Evolutionary conservation across 1,140 invertebrate species (phyloP), one percentile per base, ranked within the genome.

Genomic region (Drosophila sulfurigaster): DNA sequence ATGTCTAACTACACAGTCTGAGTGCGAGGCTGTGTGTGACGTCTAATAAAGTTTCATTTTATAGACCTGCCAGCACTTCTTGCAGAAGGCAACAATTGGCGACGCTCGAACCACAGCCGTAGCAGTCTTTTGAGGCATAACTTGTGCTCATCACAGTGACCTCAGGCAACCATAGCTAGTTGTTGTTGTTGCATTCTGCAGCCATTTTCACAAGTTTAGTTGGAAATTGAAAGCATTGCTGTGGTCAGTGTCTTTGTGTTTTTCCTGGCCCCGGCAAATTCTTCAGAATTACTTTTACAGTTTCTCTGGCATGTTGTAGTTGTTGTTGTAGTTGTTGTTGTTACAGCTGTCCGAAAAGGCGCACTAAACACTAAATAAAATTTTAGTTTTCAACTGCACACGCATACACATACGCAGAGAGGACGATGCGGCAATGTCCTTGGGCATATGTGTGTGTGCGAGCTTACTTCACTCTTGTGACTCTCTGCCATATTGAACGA

Each of bases 341-440:
- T 74, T 74, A 78, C 77, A 81, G 65, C 83, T 88, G 83, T 89
- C 83, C 88, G 73, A 85, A 82, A 79, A 81, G 85, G 81, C 78
- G 81, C 78, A 89, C 85, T 89, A 89, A 89, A 89, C 85, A 89
- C 85, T 89, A 89, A 89, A 89, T 89, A 89, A 89, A 89, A 89
- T 89, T 89, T 88, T 72, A 74, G 86, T 89, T 85, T 74, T 89
- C 85, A 85, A 85, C 85, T 89, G 81, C 81, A 78, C 76, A 78
- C 67, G 70, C 78, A 71, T 28, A 56, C 38, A 35, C 49, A 35
- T n/a, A 64, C 46, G 45, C 30, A 2, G 41, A 62, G 15, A 48
- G 65, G 54, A 35, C 57, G 67, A 69, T 67, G 75, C 67, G 64
- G 68, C 80, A 87, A 72, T 89, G 85, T 83, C 83, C 82, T 89